Evolutionary conservation across 2,888 invertebrate species (phyloP).

Genomic region (Eupithecia abbreviata): DNA sequence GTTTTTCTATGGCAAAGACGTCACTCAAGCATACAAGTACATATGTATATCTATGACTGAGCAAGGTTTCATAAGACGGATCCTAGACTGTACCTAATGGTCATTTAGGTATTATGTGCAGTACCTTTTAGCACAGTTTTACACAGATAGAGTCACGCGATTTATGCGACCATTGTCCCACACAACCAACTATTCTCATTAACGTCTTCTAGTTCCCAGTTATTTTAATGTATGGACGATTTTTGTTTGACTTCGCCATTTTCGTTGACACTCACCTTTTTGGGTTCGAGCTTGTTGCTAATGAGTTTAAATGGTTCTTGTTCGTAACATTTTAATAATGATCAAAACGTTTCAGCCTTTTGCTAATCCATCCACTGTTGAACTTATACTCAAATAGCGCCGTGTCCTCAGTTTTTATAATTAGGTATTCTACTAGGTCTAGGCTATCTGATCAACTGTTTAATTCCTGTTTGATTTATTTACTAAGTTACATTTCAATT

Average conservation of each 20-base stretch:
- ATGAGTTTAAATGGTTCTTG: neutral
- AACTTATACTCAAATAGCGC: too few species aligned
- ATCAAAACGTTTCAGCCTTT: neutral
- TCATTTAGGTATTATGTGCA: conserved; percentile 27
- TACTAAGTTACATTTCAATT: too few species aligned
- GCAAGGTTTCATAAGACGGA: too few species aligned
- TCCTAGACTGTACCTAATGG: neutral
- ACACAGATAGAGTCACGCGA: conserved; percentile 68
- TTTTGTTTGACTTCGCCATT: conserved; percentile 40
- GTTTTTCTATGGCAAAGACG: too few species aligned
- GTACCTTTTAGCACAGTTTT: conserved; percentile 66
- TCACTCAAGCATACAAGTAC: too few species aligned
- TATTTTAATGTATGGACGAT: conserved; percentile 45
- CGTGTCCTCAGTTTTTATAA: too few species aligned
- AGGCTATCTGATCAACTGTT: too few species aligned
- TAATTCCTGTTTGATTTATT: too few species aligned
- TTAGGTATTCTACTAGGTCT: too few species aligned
- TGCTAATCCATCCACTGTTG: too few species aligned
- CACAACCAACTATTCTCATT: conserved; percentile 68
- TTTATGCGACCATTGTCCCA: conserved; percentile 76
- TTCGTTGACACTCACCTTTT: conserved; percentile 33
- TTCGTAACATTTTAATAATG: neutral
- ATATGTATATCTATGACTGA: too few species aligned
- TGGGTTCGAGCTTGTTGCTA: conserved; percentile 4
- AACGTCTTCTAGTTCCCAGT: conserved; percentile 59